These are phyloP conservation scores for Gymnosoma rotundatum DNA, from an alignment of 2,888 invertebrate genomes.

Conservation along the genomic window DNA sequence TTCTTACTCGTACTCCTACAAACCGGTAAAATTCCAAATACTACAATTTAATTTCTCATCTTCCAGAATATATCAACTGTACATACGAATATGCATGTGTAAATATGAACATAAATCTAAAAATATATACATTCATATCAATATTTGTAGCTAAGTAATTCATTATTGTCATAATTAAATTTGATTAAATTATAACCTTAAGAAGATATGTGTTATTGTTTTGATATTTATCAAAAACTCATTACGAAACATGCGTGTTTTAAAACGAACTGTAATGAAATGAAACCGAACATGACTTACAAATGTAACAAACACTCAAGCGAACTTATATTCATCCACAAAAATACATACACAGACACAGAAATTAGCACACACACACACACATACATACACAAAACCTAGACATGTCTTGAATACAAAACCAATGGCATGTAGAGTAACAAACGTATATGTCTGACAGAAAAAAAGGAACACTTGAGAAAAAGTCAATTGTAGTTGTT, in stretches of 20 bases:
- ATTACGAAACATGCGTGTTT: slow-evolving; percentile 63
- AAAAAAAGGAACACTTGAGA: slow-evolving; percentile 12
- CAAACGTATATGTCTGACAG: slow-evolving; percentile 6
- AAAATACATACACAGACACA: neutral
- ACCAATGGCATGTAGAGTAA: slow-evolving; percentile 18
- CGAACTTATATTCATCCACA: neutral
- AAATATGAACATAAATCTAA: neutral
- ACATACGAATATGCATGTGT: neutral
- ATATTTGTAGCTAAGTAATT: slow-evolving; percentile 40
- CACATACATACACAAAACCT: neutral
- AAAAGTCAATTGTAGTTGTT: slow-evolving; percentile 34
- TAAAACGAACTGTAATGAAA: slow-evolving; percentile 55
- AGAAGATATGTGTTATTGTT: slow-evolving; percentile 66
- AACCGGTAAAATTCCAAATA: slow-evolving; percentile 21
- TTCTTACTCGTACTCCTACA: too few species aligned
- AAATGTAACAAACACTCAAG: slow-evolving; percentile 49
- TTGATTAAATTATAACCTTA: slow-evolving; percentile 68
- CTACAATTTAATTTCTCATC: slow-evolving; percentile 49
- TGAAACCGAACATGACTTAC: slow-evolving; percentile 63
- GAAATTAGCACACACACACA: neutral
- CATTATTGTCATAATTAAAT: slow-evolving; percentile 70
- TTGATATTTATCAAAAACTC: slow-evolving; percentile 71
- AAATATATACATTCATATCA: neutral
- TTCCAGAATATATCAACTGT: neutral
- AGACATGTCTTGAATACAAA: slow-evolving; percentile 44